A percentile compares a stretch with the other conserved stretches of the same genome.
These are phyloP conservation scores for Kryptolebias marmoratus DNA, from an alignment of 2,113 vertebrate genomes.

Conservation along the genomic window DNA sequence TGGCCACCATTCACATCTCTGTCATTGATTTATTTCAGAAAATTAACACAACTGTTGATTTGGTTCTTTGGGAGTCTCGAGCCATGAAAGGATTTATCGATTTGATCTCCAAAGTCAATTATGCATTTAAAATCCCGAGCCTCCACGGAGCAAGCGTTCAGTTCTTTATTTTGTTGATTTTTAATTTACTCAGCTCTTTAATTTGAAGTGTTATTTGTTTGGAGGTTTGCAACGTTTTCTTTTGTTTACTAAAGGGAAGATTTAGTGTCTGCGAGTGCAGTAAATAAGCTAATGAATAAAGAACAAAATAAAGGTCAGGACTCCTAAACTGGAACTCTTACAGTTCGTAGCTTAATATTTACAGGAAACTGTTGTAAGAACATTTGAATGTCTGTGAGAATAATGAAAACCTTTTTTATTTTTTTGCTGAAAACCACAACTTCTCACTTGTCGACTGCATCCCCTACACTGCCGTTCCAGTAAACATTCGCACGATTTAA, in stretches of 20 bases:
- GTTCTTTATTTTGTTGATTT: neutral
- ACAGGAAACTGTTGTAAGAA: neutral
- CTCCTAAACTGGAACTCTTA: neutral
- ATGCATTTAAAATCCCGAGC: slow-evolving; percentile 28
- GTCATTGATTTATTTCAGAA: slow-evolving; percentile 25
- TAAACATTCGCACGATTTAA: neutral
- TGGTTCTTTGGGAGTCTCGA: slow-evolving; percentile 17
- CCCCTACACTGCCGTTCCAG: neutral
- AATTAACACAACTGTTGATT: slow-evolving; percentile 29
- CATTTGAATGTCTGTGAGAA: neutral
- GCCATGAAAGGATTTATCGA: slow-evolving; percentile 34
- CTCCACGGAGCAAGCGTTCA: neutral
- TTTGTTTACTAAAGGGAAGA: neutral
- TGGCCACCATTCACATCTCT: neutral
- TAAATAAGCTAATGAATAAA: no score
- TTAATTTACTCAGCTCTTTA: neutral
- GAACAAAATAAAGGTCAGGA: neutral
- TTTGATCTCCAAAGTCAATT: slow-evolving; percentile 33
- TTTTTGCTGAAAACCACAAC: slow-evolving; percentile 11
- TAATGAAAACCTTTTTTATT: neutral
- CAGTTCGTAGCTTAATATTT: no score
- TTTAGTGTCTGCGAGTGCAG: no score
- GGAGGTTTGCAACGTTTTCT: neutral
- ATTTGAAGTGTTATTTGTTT: neutral
- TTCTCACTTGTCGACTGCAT: slow-evolving; percentile 4